These are phyloP conservation scores for Cervus canadensis DNA, from an alignment of 2,113 vertebrate species.

Conservation along the genomic window DNA sequence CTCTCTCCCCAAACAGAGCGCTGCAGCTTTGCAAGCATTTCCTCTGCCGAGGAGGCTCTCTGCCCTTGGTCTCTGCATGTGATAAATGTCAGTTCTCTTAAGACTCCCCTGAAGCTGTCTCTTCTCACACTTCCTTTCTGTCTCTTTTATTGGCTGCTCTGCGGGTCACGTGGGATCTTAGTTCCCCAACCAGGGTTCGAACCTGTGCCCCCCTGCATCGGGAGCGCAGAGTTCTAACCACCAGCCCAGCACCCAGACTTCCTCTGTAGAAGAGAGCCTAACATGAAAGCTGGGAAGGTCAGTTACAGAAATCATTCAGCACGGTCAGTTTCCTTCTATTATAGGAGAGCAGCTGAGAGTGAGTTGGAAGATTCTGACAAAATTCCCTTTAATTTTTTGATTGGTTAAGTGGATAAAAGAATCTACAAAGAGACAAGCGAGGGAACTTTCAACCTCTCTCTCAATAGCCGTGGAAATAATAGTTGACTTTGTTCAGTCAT, in stretches of 20 bases:
- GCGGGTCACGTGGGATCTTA: rapidly evolving
- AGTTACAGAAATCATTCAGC: neutral
- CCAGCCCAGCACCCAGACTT: neutral
- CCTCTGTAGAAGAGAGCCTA: neutral
- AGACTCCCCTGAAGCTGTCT: neutral
- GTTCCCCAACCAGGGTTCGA: neutral
- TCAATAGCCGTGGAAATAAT: rapidly evolving
- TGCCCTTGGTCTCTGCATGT: no score
- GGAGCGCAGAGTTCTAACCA: neutral
- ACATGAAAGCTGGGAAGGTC: rapidly evolving
- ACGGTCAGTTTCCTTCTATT: neutral
- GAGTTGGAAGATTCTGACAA: neutral
- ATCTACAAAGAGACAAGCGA: neutral
- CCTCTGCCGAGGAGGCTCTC: neutral
- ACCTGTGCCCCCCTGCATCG: neutral
- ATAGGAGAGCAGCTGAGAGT: neutral
- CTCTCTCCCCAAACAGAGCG: rapidly evolving
- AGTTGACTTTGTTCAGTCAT: no score
- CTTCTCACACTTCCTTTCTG: neutral
- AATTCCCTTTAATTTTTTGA: neutral
- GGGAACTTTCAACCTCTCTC: neutral
- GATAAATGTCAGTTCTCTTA: neutral
- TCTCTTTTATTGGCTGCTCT: neutral
- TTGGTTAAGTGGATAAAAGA: neutral
- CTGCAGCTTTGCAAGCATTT: no score